A percentile compares a stretch with the other conserved stretches of the same genome.
Evolutionary conservation across 2,113 vertebrate genomes (phyloP).

Genomic region (Thinocorus orbignyianus): DNA sequence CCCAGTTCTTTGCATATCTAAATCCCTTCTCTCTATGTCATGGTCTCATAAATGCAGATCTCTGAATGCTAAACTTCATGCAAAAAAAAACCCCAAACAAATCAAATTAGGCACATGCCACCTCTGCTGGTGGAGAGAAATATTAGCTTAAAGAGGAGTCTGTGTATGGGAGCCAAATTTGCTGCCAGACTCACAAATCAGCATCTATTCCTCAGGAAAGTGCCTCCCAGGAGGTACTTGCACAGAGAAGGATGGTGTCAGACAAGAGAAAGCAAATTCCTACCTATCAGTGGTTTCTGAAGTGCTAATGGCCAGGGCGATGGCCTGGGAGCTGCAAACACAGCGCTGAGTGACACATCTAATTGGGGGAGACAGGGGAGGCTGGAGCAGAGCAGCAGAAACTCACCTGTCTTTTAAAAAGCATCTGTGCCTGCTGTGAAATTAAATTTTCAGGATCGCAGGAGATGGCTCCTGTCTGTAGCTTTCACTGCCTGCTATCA

Average conservation of each 20-base stretch:
- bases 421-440: conserved; percentile 19
- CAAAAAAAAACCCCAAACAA: background rate
- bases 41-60: background rate
- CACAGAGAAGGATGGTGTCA: background rate
- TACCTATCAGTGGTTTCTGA: background rate
- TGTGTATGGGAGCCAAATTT: background rate
- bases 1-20: background rate
- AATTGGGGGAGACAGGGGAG: background rate
- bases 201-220: background rate
- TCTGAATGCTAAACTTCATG: background rate
- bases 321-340: background rate
- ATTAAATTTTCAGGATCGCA: background rate
- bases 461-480: background rate
- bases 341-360: accelerated
- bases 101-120: background rate
- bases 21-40: background rate
- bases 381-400: background rate
- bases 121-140: background rate
- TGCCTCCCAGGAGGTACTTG: background rate
- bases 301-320: background rate
- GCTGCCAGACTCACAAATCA: background rate
- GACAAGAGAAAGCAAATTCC: background rate
- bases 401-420: background rate
- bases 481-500: background rate
- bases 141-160: background rate